Base-by-base conservation (phyloP, 1,140 invertebrate species). In the Drosophila subpulchrella region DNA sequence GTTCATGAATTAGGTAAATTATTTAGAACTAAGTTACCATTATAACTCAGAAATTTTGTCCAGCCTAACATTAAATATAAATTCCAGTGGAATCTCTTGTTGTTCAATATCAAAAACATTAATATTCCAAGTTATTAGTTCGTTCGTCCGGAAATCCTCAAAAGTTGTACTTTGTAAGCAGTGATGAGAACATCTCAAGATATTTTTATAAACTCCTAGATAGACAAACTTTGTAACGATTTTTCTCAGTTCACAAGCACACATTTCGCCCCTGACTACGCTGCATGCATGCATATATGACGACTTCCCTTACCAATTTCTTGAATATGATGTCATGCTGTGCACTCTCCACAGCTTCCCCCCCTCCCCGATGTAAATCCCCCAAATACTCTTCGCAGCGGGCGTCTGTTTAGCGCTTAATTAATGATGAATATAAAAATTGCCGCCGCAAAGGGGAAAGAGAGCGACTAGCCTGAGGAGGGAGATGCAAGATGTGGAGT, bases 341-440 rank as follows among this genome's bases (percentile, higher is more conserved):
- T 48, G 61, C 58, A 32, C 76, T 66, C 46, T 62, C 65, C 76
- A 38, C 42, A 36, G 30, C 2, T 17, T 24, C 8, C 27, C 13
- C 8, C 30, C 8, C 11, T 32, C 17, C 17, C 20, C 11, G 54
- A 46, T 38, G 41, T 60, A 65, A 66, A 46, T 41, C 61, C 68
- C 65, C 60, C 67, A 58, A 66, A 86, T 75, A 76, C 36, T 58
- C 30, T 10, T 4, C 84, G 61, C 84, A 88, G 84, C 84, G 62
- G 85, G 84, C 84, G 61, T 67, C 84, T 84, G 73, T 88, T 88
- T 88, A 88, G 84, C 85, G 84, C 84, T 88, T 90, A 88, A 88
- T 88, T 88, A 88, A 88, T 88, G 84, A 88, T 84, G 80, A 89
- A 84, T 88, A 88, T 89, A 89, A 88, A 89, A 89, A 83, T 77